A percentile compares a stretch with the other conserved stretches of the same genome.
phyloP scores from a whole-genome alignment of 2,888 invertebrate genomes.

The Nymphalis polychloros region DNA sequence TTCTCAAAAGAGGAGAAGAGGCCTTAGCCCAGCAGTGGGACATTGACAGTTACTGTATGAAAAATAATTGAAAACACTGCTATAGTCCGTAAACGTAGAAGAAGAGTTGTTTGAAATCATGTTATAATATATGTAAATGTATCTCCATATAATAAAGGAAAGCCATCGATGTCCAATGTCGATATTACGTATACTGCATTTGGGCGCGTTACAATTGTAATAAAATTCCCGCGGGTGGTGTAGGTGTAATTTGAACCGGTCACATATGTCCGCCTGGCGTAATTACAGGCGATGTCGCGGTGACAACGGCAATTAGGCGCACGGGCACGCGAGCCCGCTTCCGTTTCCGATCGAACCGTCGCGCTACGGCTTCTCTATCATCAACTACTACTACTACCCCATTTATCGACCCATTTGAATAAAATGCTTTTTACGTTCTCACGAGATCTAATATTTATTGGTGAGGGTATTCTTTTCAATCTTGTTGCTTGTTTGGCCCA shows the following conservation, averaged over 20 bases:
- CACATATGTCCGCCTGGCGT: constrained; percentile 58
- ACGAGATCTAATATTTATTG: not conserved
- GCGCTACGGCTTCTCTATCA: constrained; percentile 57
- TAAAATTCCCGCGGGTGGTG: constrained; percentile 30
- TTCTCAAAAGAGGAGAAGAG: too few species aligned
- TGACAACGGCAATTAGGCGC: constrained; percentile 69
- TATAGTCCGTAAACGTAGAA: too few species aligned
- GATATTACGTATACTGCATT: constrained; percentile 23
- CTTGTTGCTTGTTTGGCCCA: too few species aligned
- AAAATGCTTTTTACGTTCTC: constrained; percentile 14
- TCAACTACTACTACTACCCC: constrained; percentile 33
- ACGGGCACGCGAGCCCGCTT: constrained; percentile 69
- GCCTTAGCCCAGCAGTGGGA: too few species aligned
- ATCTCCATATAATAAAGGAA: not conserved
- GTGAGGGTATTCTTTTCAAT: too few species aligned
- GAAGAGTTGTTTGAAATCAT: too few species aligned
- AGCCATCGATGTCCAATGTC: constrained; percentile 12
- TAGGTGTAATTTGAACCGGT: constrained; percentile 50
- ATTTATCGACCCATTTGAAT: constrained; percentile 38
- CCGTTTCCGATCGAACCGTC: constrained; percentile 69
- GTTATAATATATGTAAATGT: not conserved
- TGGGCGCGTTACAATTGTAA: constrained; percentile 26
- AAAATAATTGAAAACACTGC: too few species aligned
- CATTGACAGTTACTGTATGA: too few species aligned
- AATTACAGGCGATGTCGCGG: constrained; percentile 48